These are phyloP conservation scores for Campoletis sonorensis DNA, from an alignment of 1,140 invertebrate species.

Conservation along the genomic window DNA sequence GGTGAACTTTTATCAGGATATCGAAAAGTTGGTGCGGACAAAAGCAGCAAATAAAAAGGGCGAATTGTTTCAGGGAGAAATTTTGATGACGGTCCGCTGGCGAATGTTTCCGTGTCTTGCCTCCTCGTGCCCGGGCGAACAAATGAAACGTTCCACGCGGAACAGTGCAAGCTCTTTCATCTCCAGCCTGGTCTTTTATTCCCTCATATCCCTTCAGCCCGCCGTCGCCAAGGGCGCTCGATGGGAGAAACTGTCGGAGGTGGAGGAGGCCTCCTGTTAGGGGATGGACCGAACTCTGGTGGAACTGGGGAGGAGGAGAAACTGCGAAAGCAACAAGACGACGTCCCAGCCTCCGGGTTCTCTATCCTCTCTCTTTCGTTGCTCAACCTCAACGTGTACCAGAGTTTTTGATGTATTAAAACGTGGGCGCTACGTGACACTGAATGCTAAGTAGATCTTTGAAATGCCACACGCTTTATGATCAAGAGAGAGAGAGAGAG, in stretches of 20 bases:
- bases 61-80: neutral
- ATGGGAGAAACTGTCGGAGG: neutral
- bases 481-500: neutral
- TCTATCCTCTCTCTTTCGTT: slow-evolving; percentile 1
- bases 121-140: slow-evolving; percentile 56
- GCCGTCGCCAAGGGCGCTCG: slow-evolving; percentile 10
- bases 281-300: slow-evolving; percentile 27
- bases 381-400: slow-evolving; percentile 49
- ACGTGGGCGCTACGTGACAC: slow-evolving; percentile 75
- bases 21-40: neutral
- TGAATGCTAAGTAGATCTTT: slow-evolving; percentile 76
- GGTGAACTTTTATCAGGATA: neutral
- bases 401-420: slow-evolving; percentile 77
- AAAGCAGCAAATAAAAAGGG: neutral
- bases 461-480: slow-evolving; percentile 64
- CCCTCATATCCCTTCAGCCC: neutral
- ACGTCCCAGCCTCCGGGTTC: neutral
- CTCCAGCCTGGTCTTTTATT: neutral
- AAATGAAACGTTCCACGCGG: slow-evolving; percentile 67
- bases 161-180: neutral
- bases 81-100: neutral
- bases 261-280: slow-evolving; percentile 44
- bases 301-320: slow-evolving; percentile 45
- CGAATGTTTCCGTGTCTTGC: neutral
- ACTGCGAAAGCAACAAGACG: slow-evolving; percentile 47